Conservation (phyloP, 2,797 vertebrate genomes). For the Florisuga fusca region DNA sequence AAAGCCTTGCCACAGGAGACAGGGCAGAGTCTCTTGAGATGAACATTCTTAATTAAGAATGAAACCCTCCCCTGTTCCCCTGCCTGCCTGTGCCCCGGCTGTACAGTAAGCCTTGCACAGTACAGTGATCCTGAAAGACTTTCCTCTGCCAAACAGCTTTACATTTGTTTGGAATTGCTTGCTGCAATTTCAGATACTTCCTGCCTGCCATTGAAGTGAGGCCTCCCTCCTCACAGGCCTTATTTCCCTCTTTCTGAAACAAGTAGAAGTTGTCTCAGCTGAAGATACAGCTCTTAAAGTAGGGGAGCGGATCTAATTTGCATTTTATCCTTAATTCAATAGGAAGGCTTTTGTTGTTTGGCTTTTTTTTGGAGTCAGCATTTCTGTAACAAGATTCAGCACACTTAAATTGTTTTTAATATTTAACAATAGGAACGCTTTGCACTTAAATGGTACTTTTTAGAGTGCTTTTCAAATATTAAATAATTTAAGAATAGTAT, state of each 20-base stretch:
- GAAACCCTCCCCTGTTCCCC: constrained; percentile 40
- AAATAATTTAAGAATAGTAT: constrained; percentile 39
- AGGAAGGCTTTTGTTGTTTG: constrained; percentile 28
- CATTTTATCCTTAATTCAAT: constrained; percentile 51
- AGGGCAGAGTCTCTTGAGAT: constrained; percentile 31
- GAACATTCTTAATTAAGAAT: constrained; percentile 53
- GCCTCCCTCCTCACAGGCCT: neutral
- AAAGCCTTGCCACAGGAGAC: constrained; percentile 52
- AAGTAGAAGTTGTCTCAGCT: neutral
- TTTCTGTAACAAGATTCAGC: constrained; percentile 51
- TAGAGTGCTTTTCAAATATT: constrained; percentile 49
- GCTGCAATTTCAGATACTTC: constrained; percentile 43
- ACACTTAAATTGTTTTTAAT: constrained; percentile 63
- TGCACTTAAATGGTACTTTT: constrained; percentile 60
- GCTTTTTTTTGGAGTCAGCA: constrained; percentile 52
- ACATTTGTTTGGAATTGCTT: constrained; percentile 16
- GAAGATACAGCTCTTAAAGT: constrained; percentile 2
- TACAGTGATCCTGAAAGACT: constrained; percentile 30
- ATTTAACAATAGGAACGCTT: constrained; percentile 63
- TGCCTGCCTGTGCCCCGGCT: constrained; percentile 20
- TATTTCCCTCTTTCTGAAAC: neutral
- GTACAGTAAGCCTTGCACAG: constrained; percentile 49
- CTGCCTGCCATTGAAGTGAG: constrained; percentile 1
- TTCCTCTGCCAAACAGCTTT: constrained; percentile 9
- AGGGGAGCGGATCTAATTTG: neutral